Percentiles rank a stretch among this genome's conserved stretches.
Conservation (phyloP, 2,797 vertebrate species). For the Eutrigla gurnardus region DNA sequence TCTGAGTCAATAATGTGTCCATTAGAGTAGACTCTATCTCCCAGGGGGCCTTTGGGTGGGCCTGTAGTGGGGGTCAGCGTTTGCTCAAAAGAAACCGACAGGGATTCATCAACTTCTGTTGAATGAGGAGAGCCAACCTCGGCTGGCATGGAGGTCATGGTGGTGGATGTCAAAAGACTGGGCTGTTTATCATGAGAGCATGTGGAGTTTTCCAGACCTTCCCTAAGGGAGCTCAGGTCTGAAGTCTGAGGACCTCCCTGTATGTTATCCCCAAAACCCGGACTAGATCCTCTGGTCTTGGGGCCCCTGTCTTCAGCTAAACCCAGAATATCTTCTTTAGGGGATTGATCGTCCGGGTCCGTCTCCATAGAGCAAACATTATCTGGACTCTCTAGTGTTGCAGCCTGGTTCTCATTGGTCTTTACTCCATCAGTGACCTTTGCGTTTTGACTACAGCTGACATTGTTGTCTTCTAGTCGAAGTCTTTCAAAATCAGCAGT, state of each 20-base stretch:
- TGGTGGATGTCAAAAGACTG: slow-evolving; percentile 84
- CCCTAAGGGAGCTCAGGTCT: slow-evolving; percentile 67
- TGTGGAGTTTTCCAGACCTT: slow-evolving; percentile 74
- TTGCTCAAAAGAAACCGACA: slow-evolving; percentile 91
- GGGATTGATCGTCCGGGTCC: slow-evolving; percentile 75
- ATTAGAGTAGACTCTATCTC: slow-evolving; percentile 50
- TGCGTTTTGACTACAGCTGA: slow-evolving; percentile 38
- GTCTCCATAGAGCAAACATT: slow-evolving; percentile 69
- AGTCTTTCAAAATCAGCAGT: slow-evolving; percentile 64
- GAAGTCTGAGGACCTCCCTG: slow-evolving; percentile 62
- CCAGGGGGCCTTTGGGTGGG: slow-evolving; percentile 15
- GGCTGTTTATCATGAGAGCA: slow-evolving; percentile 83
- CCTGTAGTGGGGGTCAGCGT: slow-evolving; percentile 56
- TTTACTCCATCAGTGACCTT: slow-evolving; percentile 23
- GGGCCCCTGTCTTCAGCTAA: slow-evolving; percentile 66
- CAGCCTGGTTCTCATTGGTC: slow-evolving; percentile 26
- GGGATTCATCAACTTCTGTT: slow-evolving; percentile 91
- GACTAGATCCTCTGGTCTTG: slow-evolving; percentile 46
- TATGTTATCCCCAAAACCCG: slow-evolving; percentile 70
- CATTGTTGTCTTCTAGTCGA: slow-evolving; percentile 38
- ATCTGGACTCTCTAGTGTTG: slow-evolving; percentile 77
- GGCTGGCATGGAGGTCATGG: slow-evolving; percentile 88
- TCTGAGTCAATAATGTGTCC: slow-evolving; percentile 70
- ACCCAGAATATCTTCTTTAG: slow-evolving; percentile 58
- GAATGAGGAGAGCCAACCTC: slow-evolving; percentile 91